A percentile compares a stretch with the other conserved stretches of the same genome.
Conservation (phyloP, 2,113 vertebrate genomes). For the Ramphastos sulfuratus region DNA sequence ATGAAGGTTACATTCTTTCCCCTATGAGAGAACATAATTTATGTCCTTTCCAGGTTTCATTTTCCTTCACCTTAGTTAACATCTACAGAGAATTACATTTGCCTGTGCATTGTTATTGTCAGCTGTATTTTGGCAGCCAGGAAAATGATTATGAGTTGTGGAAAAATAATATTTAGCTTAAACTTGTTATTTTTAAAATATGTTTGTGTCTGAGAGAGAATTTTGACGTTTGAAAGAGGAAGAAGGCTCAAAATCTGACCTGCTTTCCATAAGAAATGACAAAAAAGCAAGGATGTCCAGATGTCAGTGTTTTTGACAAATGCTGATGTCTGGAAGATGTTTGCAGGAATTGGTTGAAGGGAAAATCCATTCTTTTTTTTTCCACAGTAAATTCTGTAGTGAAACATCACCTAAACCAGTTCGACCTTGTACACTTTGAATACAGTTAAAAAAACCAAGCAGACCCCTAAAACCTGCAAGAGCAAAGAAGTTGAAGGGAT, state of each 20-base stretch:
- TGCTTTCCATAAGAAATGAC: neutral
- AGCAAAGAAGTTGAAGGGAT: neutral
- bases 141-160: neutral
- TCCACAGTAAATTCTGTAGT: neutral
- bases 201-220: neutral
- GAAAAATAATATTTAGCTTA: conserved; percentile 48
- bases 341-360: conserved; percentile 1
- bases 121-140: conserved; percentile 41
- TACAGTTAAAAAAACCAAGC: neutral
- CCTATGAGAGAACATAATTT: neutral
- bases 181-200: neutral
- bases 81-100: conserved; percentile 49
- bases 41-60: conserved; percentile 14
- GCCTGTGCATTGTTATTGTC: conserved; percentile 55
- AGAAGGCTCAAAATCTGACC: neutral
- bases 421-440: neutral
- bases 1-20: conserved; percentile 50
- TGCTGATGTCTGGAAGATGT: neutral
- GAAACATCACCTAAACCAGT: neutral
- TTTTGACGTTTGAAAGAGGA: neutral
- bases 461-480: neutral
- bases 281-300: neutral
- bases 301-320: neutral
- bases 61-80: conserved; percentile 34
- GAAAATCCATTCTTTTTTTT: neutral